phyloP scores from a whole-genome alignment of 2,797 vertebrate species.

The Epinephelus malabaricus region DNA sequence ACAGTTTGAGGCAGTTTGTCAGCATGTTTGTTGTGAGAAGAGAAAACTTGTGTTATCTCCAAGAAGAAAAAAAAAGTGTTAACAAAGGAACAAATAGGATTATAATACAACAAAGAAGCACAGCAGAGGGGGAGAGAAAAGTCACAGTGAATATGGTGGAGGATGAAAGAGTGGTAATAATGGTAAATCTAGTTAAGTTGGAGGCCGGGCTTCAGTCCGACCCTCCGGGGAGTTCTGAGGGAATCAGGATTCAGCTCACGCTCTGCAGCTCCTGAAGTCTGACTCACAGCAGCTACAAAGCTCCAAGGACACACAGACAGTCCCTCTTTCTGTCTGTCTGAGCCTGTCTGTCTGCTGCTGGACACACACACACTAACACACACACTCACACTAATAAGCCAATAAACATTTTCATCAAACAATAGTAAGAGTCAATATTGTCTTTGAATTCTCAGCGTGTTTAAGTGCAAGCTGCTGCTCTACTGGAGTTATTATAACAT shows the following conservation, averaged over 20 bases:
- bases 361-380: constrained; percentile 12
- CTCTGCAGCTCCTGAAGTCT: constrained; percentile 73
- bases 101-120: not conserved
- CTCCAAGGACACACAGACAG: constrained; percentile 70
- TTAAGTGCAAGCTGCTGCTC: not conserved
- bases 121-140: not conserved
- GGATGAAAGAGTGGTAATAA: constrained; percentile 36
- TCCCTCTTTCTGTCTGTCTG: constrained; percentile 49
- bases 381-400: not conserved
- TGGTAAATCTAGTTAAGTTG: constrained; percentile 44
- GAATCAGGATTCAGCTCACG: constrained; percentile 85
- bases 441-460: not conserved
- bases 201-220: constrained; percentile 41
- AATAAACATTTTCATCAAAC: not conserved
- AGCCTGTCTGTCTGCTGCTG: constrained; percentile 26
- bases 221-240: constrained; percentile 55
- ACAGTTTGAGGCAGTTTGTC: not conserved
- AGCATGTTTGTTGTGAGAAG: not conserved
- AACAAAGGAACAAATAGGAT: not conserved
- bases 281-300: constrained; percentile 74
- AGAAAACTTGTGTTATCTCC: not conserved
- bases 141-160: not conserved
- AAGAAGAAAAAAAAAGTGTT: not conserved
- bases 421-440: not conserved
- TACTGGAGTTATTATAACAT: not conserved